Percentiles rank a stretch among this genome's conserved stretches.
Evolutionary conservation across 1,140 invertebrate species (phyloP).

Genomic region (Pararge aegeria): DNA sequence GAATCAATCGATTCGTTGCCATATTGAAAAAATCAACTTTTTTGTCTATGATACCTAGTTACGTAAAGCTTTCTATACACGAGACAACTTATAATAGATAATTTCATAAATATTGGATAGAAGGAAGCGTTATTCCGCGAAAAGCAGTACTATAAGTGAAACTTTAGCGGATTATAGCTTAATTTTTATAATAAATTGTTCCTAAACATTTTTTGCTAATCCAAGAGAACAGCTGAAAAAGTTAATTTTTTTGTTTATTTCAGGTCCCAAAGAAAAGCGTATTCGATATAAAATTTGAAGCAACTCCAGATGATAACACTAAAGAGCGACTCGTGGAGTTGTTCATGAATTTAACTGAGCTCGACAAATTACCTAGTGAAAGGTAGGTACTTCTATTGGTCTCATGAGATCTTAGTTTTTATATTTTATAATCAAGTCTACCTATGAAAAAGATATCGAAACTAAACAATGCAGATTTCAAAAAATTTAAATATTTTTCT

Average conservation of each 20-base stretch:
- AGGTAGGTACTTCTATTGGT: too few species aligned
- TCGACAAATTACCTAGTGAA: conserved; percentile 41
- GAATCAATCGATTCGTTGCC: conserved; percentile 52
- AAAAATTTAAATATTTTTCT: too few species aligned
- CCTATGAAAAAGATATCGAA: too few species aligned
- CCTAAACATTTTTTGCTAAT: too few species aligned
- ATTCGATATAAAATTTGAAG: conserved; percentile 48
- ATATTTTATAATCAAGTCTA: too few species aligned
- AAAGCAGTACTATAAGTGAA: too few species aligned
- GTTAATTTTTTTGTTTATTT: conserved; percentile 31
- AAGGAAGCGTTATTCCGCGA: too few species aligned
- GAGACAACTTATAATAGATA: not conserved
- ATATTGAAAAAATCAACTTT: conserved; percentile 16
- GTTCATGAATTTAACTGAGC: conserved; percentile 55
- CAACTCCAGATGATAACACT: conserved; percentile 45
- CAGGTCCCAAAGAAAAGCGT: conserved; percentile 43
- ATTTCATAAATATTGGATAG: not conserved
- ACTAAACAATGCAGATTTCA: too few species aligned
- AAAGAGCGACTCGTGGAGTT: conserved; percentile 49
- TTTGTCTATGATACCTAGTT: conserved; percentile 1
- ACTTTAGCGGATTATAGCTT: too few species aligned
- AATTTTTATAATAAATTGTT: not conserved
- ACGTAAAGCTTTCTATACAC: conserved; percentile 5
- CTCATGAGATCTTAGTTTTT: too few species aligned
- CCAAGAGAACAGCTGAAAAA: not conserved